These are phyloP conservation scores for Anoplopoma fimbria DNA, from an alignment of 2,113 vertebrate species.

Conservation along the genomic window DNA sequence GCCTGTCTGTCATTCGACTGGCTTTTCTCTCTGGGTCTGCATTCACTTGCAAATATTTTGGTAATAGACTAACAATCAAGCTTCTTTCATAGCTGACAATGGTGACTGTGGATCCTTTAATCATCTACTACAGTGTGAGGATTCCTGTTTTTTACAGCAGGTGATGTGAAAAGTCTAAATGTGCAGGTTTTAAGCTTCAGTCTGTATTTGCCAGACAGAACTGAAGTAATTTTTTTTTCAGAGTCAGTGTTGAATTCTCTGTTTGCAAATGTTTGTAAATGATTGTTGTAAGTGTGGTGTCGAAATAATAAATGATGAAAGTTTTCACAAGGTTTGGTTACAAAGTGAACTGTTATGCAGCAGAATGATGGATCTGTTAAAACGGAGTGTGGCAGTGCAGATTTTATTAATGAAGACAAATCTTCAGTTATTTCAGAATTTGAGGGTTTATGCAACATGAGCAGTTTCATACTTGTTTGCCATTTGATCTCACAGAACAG, in stretches of 20 bases:
- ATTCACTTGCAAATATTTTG: slow-evolving; percentile 67
- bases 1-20: slow-evolving; percentile 29
- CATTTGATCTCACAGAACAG: slow-evolving; percentile 1
- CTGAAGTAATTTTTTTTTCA: background rate
- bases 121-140: slow-evolving; percentile 12
- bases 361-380: slow-evolving; percentile 6
- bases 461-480: background rate
- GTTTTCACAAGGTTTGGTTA: background rate
- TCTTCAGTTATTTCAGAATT: slow-evolving; percentile 4
- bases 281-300: background rate
- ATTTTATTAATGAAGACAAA: slow-evolving; percentile 7
- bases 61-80: slow-evolving; percentile 35
- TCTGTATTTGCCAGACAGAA: background rate
- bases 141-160: slow-evolving; percentile 9
- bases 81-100: slow-evolving; percentile 14
- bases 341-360: slow-evolving; percentile 8
- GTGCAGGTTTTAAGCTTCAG: background rate
- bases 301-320: slow-evolving; percentile 5
- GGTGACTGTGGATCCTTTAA: background rate
- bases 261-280: no score
- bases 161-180: slow-evolving; percentile 12
- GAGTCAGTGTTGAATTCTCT: background rate
- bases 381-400: background rate
- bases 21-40: slow-evolving; percentile 35
- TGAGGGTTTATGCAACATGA: background rate